Evolutionary conservation across 2,888 invertebrate genomes (phyloP), one percentile per base, ranked within the genome.

Genomic region (Melipona beecheii): DNA sequence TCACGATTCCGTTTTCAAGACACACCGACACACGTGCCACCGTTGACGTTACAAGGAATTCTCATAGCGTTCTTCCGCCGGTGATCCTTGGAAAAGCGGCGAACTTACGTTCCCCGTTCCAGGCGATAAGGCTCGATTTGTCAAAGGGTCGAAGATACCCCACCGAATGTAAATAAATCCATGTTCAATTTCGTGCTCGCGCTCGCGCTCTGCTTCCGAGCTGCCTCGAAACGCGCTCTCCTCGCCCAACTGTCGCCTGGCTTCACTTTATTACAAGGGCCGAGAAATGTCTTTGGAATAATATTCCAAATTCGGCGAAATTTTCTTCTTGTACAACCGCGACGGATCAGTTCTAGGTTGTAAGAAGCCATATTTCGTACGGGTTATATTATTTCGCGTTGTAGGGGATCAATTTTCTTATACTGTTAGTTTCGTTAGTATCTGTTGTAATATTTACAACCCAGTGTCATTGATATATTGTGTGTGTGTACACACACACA

Each of bases 161-260:
- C 86, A 70, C 81, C 84, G 79, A 80, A 85, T 86, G 87, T 83
- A 87, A 89, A 91, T 91, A 90, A 91, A 91, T 90, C 91, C 85
- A 78, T 60, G 83, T 77, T 79, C 83, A 86, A 81, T 84, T 79
- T 77, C 81, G 75, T 52, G 60, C 52, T 66, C 68, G 27, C 77
- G 68, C 70, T 72, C 27, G 65, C 77, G 52, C 56, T 27, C 27
- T 66, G 52, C 78, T 21, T 49, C 49, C 68, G 43, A 9, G 17
- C 52, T 74, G 50, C 49, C 70, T 64, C 49, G 50, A 70, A 19
- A 19, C 64, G 43, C 58, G 15, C 15, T 36, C 15, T 1, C 54
- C 17, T 24, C 73, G n/a, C 27, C 36, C 1, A 52, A 24, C 17
- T 52, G 80, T 77, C 66, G n/a, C 56, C 43, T 5, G 31, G 31